Conservation (phyloP, 2,113 vertebrate species). For the Semnornis frantzii region DNA sequence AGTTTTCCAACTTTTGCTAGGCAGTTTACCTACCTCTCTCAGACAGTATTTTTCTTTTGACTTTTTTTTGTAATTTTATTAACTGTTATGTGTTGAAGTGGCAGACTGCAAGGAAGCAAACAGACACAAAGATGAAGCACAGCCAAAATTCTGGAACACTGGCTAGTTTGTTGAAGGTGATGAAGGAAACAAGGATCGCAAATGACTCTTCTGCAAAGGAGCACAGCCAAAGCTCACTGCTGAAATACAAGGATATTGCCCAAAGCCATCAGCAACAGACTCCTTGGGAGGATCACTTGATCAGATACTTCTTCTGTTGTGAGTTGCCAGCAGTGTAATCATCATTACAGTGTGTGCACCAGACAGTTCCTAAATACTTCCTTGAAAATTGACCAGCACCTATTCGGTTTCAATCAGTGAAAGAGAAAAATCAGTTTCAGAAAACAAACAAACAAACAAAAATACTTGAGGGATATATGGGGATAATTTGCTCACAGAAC, state of each 20-base stretch:
- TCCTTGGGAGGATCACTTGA: not conserved
- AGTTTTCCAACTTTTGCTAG: not conserved
- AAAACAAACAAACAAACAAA: not conserved
- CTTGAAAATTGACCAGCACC: not conserved
- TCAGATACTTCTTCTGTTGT: not conserved
- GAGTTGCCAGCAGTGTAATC: not conserved
- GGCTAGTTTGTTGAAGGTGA: not conserved
- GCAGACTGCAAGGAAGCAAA: slow-evolving; percentile 23
- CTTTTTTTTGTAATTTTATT: slow-evolving; percentile 16
- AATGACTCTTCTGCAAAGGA: not conserved
- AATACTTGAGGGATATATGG: not conserved
- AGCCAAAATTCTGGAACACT: slow-evolving; percentile 2
- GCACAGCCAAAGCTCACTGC: not conserved
- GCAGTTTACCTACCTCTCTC: not conserved
- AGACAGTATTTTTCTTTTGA: slow-evolving; percentile 19
- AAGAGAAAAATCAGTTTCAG: not conserved
- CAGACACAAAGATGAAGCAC: not conserved
- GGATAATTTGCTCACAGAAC: not conserved
- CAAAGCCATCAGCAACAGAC: not conserved
- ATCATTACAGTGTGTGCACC: not conserved
- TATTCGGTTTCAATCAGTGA: not conserved
- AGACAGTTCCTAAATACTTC: not conserved
- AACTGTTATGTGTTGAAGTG: not conserved
- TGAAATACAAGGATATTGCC: not conserved
- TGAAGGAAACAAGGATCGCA: slow-evolving; percentile 19